A percentile compares a stretch with the other conserved stretches of the same genome.
Conservation (phyloP, 35 echinoderm and acorn worm species). For the Amphiura filiformis region DNA sequence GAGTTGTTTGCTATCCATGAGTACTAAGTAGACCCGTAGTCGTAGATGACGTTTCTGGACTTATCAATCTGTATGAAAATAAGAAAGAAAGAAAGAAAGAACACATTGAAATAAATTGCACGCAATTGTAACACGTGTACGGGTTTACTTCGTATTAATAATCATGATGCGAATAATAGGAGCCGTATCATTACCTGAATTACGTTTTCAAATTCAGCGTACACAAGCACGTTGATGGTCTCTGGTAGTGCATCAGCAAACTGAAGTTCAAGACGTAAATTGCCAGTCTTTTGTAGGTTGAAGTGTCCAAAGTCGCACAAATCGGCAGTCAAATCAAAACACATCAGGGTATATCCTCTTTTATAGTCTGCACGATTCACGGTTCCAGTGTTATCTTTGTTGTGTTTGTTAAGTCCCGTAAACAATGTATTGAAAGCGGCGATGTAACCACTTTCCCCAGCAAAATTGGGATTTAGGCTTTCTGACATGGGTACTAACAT, state of each 20-base stretch:
- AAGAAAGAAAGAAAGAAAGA: too few species aligned
- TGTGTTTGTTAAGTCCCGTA: too few species aligned
- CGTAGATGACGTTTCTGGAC: slow-evolving; percentile 43
- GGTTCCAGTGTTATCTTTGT: neutral
- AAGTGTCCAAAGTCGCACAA: slow-evolving; percentile 28
- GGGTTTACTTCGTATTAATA: too few species aligned
- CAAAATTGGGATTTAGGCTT: slow-evolving; percentile 37
- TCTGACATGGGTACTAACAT: slow-evolving; percentile 59
- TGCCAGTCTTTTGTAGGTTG: slow-evolving; percentile 21
- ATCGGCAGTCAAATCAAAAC: slow-evolving; percentile 55
- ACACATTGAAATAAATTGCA: too few species aligned
- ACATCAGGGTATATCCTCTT: slow-evolving; percentile 39
- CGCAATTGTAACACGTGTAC: too few species aligned
- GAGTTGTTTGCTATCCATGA: slow-evolving; percentile 47
- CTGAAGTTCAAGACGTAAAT: slow-evolving; percentile 32
- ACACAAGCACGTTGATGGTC: slow-evolving; percentile 48
- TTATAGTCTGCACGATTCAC: slow-evolving; percentile 32
- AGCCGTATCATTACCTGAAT: slow-evolving; percentile 55
- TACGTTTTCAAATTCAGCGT: slow-evolving; percentile 40
- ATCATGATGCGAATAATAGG: too few species aligned
- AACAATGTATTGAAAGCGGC: neutral
- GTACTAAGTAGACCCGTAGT: slow-evolving; percentile 33
- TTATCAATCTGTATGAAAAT: slow-evolving; percentile 55
- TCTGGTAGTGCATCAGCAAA: slow-evolving; percentile 20
- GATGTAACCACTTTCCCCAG: neutral